Evolutionary conservation across 2,113 vertebrate species (phyloP).

Genomic region (Corythaixoides concolor): DNA sequence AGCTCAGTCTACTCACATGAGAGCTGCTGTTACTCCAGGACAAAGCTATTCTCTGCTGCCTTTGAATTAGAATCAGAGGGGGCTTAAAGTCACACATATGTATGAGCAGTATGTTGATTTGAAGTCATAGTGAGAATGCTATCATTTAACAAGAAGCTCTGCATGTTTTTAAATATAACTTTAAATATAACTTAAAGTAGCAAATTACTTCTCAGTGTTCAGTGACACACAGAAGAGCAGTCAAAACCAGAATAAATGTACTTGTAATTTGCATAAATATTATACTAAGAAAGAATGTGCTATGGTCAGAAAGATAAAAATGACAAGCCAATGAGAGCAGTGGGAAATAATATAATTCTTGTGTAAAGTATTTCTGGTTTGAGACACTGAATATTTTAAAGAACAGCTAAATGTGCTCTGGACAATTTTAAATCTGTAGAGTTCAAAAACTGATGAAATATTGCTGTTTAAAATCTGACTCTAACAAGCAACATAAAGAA

Average conservation of each 20-base stretch:
- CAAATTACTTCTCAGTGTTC: background rate
- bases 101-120: background rate
- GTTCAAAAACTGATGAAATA: background rate
- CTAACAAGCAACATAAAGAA: background rate
- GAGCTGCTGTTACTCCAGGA: background rate
- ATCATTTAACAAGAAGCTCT: background rate
- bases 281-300: background rate
- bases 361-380: background rate
- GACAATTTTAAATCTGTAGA: background rate
- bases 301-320: background rate
- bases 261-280: constrained; percentile 3
- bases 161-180: background rate
- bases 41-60: background rate
- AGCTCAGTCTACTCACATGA: background rate
- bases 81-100: background rate
- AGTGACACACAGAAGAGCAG: background rate
- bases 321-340: background rate
- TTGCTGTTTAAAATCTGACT: background rate
- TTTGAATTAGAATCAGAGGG: background rate
- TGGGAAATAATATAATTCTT: background rate
- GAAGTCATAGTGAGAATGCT: background rate
- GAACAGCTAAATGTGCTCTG: background rate
- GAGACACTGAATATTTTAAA: background rate
- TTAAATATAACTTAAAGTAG: background rate
- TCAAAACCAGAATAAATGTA: background rate